Evolutionary conservation across 2,888 invertebrate genomes (phyloP).

Genomic region (Chloroclysta siterata): DNA sequence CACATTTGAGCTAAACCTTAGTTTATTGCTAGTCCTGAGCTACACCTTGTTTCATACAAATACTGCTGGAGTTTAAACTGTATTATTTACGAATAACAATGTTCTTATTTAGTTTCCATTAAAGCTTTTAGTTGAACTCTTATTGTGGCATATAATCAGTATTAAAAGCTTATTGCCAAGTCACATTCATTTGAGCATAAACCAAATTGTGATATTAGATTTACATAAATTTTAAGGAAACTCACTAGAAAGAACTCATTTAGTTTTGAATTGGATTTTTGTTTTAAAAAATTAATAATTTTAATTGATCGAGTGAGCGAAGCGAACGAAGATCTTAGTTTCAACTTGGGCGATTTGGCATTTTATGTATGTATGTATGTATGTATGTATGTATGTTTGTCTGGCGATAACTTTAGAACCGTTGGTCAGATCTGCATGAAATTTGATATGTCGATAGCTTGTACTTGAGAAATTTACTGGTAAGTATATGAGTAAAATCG

Average conservation of each 20-base stretch:
- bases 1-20: too few species aligned
- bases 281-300: conserved; percentile 3
- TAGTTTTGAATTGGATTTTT: conserved; percentile 11
- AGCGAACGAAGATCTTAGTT: too few species aligned
- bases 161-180: conserved; percentile 26
- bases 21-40: too few species aligned
- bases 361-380: too few species aligned
- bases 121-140: conserved; percentile 1
- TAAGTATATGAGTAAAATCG: too few species aligned
- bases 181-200: conserved; percentile 28
- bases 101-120: conserved; percentile 7
- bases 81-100: conserved; percentile 11
- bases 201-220: conserved; percentile 50
- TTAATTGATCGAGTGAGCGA: too few species aligned
- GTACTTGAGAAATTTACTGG: too few species aligned
- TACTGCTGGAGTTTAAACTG: neutral
- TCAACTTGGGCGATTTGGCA: too few species aligned
- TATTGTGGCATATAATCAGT: conserved; percentile 22
- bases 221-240: conserved; percentile 23
- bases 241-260: conserved; percentile 7
- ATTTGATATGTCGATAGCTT: too few species aligned
- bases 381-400: too few species aligned
- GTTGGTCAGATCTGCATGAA: too few species aligned
- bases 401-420: too few species aligned
- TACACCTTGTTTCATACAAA: neutral